Conservation (phyloP, 2,113 vertebrate species). For the Hippocampus zosterae region DNA sequence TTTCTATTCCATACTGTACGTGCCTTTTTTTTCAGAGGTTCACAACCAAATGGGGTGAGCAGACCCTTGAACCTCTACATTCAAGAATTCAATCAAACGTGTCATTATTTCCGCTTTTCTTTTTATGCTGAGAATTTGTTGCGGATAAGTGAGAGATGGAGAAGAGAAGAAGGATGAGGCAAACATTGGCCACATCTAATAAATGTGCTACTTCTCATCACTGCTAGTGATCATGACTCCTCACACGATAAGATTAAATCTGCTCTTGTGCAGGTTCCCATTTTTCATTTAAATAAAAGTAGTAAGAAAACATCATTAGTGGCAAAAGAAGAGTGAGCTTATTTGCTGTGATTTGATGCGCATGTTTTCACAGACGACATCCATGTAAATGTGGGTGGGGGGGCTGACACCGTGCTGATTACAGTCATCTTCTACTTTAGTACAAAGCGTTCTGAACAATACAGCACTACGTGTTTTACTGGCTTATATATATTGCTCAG, state of each 20-base stretch:
- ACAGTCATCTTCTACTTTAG: constrained; percentile 7
- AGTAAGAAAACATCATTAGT: constrained; percentile 30
- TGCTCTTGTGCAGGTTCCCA: constrained; percentile 15
- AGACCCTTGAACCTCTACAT: constrained; percentile 10
- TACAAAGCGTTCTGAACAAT: constrained; percentile 27
- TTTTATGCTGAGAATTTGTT: background rate
- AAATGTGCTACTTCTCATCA: constrained; percentile 5
- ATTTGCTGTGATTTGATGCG: constrained; percentile 27
- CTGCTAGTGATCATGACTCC: constrained; percentile 15
- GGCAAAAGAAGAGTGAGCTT: constrained; percentile 14
- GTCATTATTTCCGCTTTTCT: background rate
- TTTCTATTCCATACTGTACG: constrained; percentile 1
- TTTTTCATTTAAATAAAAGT: constrained; percentile 26
- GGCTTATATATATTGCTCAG: constrained; percentile 23
- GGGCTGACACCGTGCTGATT: constrained; percentile 33
- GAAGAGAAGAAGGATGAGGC: background rate
- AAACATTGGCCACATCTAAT: background rate
- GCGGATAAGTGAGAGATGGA: background rate
- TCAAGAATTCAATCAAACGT: too few species aligned
- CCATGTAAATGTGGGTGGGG: constrained; percentile 13
- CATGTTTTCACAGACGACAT: constrained; percentile 36
- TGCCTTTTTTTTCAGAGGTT: constrained; percentile 9
- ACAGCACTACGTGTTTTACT: constrained; percentile 14
- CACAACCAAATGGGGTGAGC: constrained; percentile 13
- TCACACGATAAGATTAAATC: constrained; percentile 26